A percentile compares a stretch with the other conserved stretches of the same genome.
Conservation (phyloP, 2,888 invertebrate species). For the Hedya salicella region DNA sequence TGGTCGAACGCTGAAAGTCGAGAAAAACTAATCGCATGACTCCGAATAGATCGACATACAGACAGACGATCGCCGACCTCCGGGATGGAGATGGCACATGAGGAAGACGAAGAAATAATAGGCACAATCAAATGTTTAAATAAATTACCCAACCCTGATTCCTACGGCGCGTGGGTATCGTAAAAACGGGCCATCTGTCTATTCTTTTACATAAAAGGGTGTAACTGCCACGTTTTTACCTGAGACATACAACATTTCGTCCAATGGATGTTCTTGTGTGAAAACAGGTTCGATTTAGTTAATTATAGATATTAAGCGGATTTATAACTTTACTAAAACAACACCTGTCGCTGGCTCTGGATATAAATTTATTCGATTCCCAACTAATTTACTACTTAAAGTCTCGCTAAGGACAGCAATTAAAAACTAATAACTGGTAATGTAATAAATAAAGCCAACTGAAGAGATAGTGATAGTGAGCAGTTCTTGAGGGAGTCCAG, state of each 20-base stretch:
- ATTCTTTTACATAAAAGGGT: too few species aligned
- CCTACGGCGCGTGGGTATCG: too few species aligned
- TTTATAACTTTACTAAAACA: conserved; percentile 28
- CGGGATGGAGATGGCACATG: too few species aligned
- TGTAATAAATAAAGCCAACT: conserved; percentile 2
- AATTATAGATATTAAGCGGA: conserved; percentile 32
- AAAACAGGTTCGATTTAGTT: neutral
- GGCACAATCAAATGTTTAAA: too few species aligned
- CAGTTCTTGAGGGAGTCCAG: neutral
- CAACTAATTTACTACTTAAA: conserved; percentile 24
- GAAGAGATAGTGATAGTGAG: neutral
- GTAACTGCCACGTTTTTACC: neutral
- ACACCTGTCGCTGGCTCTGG: conserved; percentile 24
- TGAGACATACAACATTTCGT: neutral
- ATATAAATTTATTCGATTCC: conserved; percentile 6
- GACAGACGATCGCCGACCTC: too few species aligned
- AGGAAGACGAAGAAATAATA: too few species aligned
- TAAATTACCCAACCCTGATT: too few species aligned
- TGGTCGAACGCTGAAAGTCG: too few species aligned
- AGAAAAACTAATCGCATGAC: too few species aligned
- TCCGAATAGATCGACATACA: too few species aligned
- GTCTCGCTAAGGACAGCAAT: conserved; percentile 15
- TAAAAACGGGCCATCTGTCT: too few species aligned
- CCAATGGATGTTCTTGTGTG: conserved; percentile 5
- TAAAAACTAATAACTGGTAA: conserved; percentile 8